These are phyloP conservation scores for Engraulis encrasicolus DNA, from an alignment of 2,113 vertebrate genomes.

Conservation along the genomic window DNA sequence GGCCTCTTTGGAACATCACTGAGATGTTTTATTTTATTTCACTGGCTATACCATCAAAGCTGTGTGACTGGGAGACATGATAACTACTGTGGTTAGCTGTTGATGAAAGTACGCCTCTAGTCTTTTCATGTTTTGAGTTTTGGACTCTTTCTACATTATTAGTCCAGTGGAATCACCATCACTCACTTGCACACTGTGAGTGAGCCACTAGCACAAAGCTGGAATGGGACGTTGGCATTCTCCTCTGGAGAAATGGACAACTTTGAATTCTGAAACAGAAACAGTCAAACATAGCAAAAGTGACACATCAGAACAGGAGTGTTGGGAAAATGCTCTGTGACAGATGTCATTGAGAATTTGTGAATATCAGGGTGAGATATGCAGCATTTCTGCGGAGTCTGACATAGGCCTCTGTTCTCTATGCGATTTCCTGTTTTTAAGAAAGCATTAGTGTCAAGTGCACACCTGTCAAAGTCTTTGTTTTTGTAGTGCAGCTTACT, in stretches of 20 bases:
- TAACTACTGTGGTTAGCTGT: background rate
- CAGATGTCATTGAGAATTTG: background rate
- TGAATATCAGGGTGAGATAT: background rate
- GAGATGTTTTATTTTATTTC: background rate
- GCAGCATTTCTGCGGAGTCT: background rate
- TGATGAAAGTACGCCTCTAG: slow-evolving; percentile 24
- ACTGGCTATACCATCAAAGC: background rate
- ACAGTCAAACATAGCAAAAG: background rate
- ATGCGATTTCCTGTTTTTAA: background rate
- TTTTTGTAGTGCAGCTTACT: too few relatives aligned
- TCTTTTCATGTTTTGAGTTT: slow-evolving; percentile 26
- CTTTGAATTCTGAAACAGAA: background rate
- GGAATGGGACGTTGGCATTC: background rate
- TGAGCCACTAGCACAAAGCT: background rate
- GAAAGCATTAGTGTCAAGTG: too few relatives aligned
- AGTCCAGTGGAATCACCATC: slow-evolving; percentile 9
- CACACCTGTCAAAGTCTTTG: too few relatives aligned
- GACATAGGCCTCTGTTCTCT: background rate
- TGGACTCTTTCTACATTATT: slow-evolving; percentile 4
- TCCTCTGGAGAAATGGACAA: background rate
- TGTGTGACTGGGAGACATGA: background rate
- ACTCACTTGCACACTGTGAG: background rate
- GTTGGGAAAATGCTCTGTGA: background rate
- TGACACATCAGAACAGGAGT: background rate
- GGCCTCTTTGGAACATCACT: background rate